These are phyloP conservation scores for Sinocyclocheilus grahami DNA, from an alignment of 2,113 vertebrate genomes.

Conservation along the genomic window DNA sequence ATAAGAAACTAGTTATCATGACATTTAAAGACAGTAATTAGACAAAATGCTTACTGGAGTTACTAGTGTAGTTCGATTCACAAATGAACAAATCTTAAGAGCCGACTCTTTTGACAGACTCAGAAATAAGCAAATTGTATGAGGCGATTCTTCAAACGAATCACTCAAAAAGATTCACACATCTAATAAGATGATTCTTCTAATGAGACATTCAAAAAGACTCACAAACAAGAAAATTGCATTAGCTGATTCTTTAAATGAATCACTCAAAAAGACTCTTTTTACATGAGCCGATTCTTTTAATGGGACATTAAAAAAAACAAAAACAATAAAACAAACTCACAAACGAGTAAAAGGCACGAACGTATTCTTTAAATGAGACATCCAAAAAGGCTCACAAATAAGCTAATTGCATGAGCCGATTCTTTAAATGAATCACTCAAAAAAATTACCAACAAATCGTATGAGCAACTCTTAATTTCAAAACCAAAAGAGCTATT, in stretches of 20 bases:
- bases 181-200: too few species aligned
- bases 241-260: neutral
- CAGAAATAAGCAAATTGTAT: neutral
- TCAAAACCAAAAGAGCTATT: neutral
- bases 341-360: neutral
- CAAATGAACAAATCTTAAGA: neutral
- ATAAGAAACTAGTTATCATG: neutral
- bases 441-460: too few species aligned
- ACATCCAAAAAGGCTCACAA: too few species aligned
- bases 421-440: neutral
- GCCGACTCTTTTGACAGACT: neutral
- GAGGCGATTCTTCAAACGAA: neutral
- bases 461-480: neutral
- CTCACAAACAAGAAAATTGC: too few species aligned
- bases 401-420: neutral
- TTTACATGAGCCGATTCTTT: neutral
- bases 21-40: neutral
- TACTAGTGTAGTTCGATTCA: neutral
- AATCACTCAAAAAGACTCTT: neutral
- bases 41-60: neutral
- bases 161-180: neutral
- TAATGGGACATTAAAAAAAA: too few species aligned
- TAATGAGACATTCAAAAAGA: too few species aligned
- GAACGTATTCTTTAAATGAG: neutral
- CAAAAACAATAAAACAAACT: too few species aligned